A percentile compares a stretch with the other conserved stretches of the same genome.
phyloP scores from a whole-genome alignment of 2,888 invertebrate species.

The Trilocha varians region DNA sequence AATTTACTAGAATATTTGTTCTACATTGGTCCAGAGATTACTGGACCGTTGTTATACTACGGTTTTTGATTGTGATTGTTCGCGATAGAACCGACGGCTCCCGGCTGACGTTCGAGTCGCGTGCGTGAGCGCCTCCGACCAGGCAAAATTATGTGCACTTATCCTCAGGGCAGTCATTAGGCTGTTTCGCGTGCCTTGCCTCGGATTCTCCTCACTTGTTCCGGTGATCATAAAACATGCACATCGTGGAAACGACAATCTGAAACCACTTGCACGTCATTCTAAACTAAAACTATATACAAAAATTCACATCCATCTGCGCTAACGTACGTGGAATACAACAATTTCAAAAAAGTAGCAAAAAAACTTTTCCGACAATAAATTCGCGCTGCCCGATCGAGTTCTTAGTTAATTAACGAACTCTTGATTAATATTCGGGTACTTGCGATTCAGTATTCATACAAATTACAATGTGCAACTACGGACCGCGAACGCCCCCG shows the following conservation, averaged over 20 bases:
- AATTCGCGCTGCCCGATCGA: slow-evolving; percentile 15
- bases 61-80: slow-evolving; percentile 20
- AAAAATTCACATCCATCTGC: slow-evolving; percentile 2
- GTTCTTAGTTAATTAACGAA: slow-evolving; percentile 29
- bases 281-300: too few species aligned
- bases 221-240: slow-evolving; percentile 10
- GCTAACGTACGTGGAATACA: background rate
- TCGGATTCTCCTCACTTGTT: slow-evolving; percentile 10
- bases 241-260: background rate
- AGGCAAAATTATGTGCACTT: slow-evolving; percentile 63
- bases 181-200: slow-evolving; percentile 31
- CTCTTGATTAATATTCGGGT: slow-evolving; percentile 30
- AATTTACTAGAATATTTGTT: too few species aligned
- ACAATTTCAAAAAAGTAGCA: background rate
- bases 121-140: slow-evolving; percentile 62
- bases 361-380: slow-evolving; percentile 2
- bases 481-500: slow-evolving; percentile 19
- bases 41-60: slow-evolving; percentile 22
- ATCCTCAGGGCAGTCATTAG: slow-evolving; percentile 46
- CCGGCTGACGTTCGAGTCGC: slow-evolving; percentile 48
- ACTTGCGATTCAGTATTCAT: slow-evolving; percentile 25
- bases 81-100: slow-evolving; percentile 29
- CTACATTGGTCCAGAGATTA: slow-evolving; percentile 6
- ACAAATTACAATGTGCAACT: slow-evolving; percentile 29
- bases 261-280: too few species aligned